phyloP scores from a whole-genome alignment of 1,140 invertebrate species.

The Zaprionus kolodkinae region DNA sequence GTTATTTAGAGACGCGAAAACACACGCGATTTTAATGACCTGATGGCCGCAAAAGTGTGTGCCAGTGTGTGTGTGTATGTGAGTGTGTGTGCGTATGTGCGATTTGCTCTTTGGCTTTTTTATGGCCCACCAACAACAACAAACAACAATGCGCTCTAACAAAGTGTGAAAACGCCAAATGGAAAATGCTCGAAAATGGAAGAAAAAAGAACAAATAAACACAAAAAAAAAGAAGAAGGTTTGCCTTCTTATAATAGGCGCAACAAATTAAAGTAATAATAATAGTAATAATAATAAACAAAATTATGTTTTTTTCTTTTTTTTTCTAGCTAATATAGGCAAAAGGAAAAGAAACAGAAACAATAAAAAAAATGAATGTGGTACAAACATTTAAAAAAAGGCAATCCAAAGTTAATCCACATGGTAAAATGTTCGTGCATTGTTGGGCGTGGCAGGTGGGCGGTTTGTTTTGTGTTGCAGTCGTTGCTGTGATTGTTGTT shows the following conservation, averaged over 20 bases:
- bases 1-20: conserved; percentile 10
- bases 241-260: no score
- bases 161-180: conserved; percentile 1
- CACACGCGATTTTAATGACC: conserved; percentile 28
- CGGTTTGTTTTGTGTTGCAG: conserved; percentile 23
- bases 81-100: conserved; percentile 1
- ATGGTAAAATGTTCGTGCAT: conserved; percentile 64
- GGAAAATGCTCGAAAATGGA: conserved; percentile 1
- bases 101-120: conserved; percentile 13
- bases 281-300: background rate
- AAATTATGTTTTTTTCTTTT: background rate
- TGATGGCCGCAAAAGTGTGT: background rate
- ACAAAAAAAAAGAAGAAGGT: no score
- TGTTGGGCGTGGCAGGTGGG: conserved; percentile 40
- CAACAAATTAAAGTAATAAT: conserved; percentile 4
- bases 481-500: conserved; percentile 26
- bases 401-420: conserved; percentile 57
- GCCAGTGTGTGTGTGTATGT: conserved; percentile 2
- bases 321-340: no score
- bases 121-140: conserved; percentile 10
- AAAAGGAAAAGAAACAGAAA: background rate
- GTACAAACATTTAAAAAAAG: conserved; percentile 57
- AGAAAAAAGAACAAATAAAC: no score
- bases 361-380: conserved; percentile 12
- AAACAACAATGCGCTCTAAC: conserved; percentile 3